These are phyloP conservation scores for Pyrochroa serraticornis DNA, from an alignment of 2,888 invertebrate species.

Conservation along the genomic window DNA sequence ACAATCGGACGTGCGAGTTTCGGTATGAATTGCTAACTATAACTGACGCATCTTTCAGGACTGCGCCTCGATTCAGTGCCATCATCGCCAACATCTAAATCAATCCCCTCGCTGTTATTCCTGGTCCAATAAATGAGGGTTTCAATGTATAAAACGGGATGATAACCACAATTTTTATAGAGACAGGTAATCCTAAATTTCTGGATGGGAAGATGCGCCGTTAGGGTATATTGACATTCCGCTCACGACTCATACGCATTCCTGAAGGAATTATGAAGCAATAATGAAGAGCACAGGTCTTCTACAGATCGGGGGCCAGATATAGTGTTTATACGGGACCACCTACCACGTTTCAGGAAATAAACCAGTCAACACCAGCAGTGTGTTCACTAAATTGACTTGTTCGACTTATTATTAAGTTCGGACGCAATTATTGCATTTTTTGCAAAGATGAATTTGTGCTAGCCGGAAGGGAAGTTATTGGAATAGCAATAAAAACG, in stretches of 20 bases:
- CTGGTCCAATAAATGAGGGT: neutral
- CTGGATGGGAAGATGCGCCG: conserved; percentile 37
- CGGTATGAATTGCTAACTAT: neutral
- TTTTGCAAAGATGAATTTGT: too few species aligned
- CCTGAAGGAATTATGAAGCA: conserved; percentile 55
- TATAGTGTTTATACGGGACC: conserved; percentile 47
- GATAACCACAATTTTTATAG: conserved; percentile 24
- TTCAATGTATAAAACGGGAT: neutral
- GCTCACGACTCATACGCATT: conserved; percentile 52
- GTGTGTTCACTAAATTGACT: too few species aligned
- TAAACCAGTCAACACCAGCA: conserved; percentile 43
- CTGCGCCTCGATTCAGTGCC: too few species aligned
- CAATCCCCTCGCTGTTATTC: neutral
- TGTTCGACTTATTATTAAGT: too few species aligned
- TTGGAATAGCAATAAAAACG: too few species aligned
- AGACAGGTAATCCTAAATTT: conserved; percentile 41
- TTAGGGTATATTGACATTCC: conserved; percentile 50
- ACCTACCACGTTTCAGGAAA: conserved; percentile 46
- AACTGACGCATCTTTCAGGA: neutral
- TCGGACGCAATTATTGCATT: too few species aligned
- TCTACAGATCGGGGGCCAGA: conserved; percentile 48
- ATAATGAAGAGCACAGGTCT: conserved; percentile 54
- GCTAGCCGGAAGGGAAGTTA: too few species aligned
- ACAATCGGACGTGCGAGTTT: neutral
- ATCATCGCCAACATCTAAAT: too few species aligned